Conservation (phyloP, 1,140 invertebrate genomes). For the Zaprionus ghesquierei region DNA sequence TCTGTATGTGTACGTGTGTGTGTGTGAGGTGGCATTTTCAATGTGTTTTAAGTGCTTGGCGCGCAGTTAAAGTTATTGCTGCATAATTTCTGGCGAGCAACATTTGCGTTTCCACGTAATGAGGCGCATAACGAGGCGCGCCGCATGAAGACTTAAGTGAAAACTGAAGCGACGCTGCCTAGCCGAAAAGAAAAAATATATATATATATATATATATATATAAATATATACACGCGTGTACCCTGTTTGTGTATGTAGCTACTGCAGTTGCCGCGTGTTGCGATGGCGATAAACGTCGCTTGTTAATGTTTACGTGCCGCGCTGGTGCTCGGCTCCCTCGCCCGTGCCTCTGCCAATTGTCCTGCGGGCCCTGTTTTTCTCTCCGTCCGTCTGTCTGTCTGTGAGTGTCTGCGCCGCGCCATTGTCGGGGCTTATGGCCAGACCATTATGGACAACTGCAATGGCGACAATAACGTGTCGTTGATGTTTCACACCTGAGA, state of each 20-base stretch:
- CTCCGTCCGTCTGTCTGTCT: background rate
- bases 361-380: conserved; percentile 44
- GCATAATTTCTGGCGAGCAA: conserved; percentile 57
- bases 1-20: conserved; percentile 33
- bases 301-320: conserved; percentile 59
- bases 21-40: conserved; percentile 40
- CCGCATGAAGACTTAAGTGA: conserved; percentile 38
- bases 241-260: background rate
- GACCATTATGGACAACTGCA: conserved; percentile 77
- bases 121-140: conserved; percentile 27
- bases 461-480: conserved; percentile 72
- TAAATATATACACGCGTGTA: conserved; percentile 2
- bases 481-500: conserved; percentile 78
- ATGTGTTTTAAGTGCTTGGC: conserved; percentile 54
- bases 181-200: conserved; percentile 13
- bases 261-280: conserved; percentile 24
- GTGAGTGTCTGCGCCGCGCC: background rate
- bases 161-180: conserved; percentile 32
- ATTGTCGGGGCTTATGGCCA: conserved; percentile 59
- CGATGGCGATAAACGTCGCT: conserved; percentile 58
- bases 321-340: too few relatives aligned
- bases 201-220: conserved; percentile 18
- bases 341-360: conserved; percentile 58
- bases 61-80: conserved; percentile 58
- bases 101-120: conserved; percentile 56